Evolutionary conservation across 2,797 vertebrate species (phyloP).

Genomic region (Sebastes glaucus): DNA sequence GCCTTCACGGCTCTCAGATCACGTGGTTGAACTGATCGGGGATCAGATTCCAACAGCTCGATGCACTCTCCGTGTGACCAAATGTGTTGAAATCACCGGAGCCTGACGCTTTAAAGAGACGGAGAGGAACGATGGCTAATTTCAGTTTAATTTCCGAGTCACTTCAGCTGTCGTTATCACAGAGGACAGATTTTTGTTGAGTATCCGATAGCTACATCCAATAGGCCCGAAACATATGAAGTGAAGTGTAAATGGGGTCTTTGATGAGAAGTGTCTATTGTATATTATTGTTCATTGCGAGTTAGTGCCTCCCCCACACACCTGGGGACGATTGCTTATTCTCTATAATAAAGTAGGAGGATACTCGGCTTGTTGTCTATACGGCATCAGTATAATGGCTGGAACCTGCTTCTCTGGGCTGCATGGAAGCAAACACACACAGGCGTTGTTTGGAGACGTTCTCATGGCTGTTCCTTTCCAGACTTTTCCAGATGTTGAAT

Average conservation of each 20-base stretch:
- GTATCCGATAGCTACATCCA: neutral
- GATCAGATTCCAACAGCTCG: neutral
- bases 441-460: neutral
- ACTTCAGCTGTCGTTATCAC: slow-evolving; percentile 6
- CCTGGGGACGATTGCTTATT: slow-evolving; percentile 4
- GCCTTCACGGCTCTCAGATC: neutral
- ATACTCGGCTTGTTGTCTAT: neutral
- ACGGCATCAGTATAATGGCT: neutral
- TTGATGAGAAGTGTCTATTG: neutral
- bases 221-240: neutral
- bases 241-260: neutral
- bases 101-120: neutral
- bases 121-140: neutral
- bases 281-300: neutral
- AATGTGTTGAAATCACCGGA: neutral
- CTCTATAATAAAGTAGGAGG: neutral
- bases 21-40: neutral
- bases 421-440: neutral
- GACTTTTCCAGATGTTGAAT: neutral
- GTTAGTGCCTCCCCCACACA: neutral
- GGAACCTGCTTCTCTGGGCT: neutral
- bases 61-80: neutral
- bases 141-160: slow-evolving; percentile 11
- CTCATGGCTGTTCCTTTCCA: too few relatives aligned
- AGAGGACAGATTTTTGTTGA: neutral